Evolutionary conservation across 2,888 invertebrate genomes (phyloP).

Genomic region (Eudasyphora cyanicolor): DNA sequence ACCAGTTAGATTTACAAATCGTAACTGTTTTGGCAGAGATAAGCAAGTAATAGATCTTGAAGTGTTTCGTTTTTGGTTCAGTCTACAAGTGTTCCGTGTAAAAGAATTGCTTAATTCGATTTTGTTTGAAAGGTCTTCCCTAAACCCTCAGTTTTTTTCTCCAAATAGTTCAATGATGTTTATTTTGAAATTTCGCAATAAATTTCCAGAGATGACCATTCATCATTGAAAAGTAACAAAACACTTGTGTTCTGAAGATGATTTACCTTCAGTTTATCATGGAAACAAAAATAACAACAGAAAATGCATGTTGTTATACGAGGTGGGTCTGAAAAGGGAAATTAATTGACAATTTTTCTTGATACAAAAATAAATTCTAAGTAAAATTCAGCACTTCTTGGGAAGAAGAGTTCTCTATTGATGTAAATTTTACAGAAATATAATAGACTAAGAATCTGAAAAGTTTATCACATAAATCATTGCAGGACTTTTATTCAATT

Average conservation of each 20-base stretch:
- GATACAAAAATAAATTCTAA: no score
- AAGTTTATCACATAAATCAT: no score
- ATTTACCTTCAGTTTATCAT: constrained; percentile 12
- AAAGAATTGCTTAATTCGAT: constrained; percentile 37
- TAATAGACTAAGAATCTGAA: no score
- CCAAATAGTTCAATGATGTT: constrained; percentile 11
- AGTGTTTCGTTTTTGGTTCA: neutral
- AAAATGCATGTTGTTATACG: neutral
- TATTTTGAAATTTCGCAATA: constrained; percentile 25
- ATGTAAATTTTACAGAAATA: no score
- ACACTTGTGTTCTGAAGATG: constrained; percentile 47
- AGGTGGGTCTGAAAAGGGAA: no score
- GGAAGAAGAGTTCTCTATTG: no score
- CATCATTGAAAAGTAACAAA: neutral
- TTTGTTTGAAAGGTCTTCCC: neutral
- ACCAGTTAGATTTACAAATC: neutral
- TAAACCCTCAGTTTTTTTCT: neutral
- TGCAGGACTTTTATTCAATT: no score
- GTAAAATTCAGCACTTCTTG: no score
- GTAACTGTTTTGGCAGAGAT: neutral
- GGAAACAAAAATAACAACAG: constrained; percentile 10
- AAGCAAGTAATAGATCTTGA: neutral
- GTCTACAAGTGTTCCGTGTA: neutral
- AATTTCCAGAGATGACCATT: neutral
- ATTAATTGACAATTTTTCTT: no score